A percentile compares a stretch with the other conserved stretches of the same genome.
phyloP scores from a whole-genome alignment of 2,797 vertebrate species.

The Eospalax fontanierii region DNA sequence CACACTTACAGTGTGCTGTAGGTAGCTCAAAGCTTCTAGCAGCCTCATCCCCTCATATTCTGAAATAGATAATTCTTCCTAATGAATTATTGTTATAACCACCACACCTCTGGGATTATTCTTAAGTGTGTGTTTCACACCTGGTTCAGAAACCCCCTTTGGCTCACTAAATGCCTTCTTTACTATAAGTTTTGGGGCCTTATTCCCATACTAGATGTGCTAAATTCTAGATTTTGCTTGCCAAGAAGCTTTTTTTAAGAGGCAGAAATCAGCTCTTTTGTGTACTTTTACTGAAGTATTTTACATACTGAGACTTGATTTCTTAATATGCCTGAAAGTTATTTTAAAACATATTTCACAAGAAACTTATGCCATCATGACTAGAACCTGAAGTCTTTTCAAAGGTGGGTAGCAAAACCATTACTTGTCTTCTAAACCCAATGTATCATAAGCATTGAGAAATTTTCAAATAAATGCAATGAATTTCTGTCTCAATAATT shows the following conservation, averaged over 20 bases:
- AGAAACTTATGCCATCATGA: constrained; percentile 24
- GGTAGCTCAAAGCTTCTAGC: neutral
- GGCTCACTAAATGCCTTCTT: neutral
- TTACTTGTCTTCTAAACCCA: constrained; percentile 24
- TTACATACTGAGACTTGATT: neutral
- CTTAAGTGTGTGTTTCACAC: neutral
- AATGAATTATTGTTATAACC: too few species aligned
- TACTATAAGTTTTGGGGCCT: neutral
- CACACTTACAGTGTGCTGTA: accelerated
- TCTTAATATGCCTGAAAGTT: constrained; percentile 24
- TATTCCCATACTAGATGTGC: too few species aligned
- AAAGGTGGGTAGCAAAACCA: neutral
- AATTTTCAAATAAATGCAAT: constrained; percentile 46
- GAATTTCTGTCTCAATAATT: constrained; percentile 6
- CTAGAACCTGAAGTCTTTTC: constrained; percentile 34
- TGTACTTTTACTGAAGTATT: neutral
- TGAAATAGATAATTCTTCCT: neutral
- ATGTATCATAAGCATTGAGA: neutral
- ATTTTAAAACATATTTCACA: constrained; percentile 46
- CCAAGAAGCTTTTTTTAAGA: neutral
- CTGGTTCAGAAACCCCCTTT: neutral
- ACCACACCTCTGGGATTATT: neutral
- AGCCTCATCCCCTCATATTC: too few species aligned
- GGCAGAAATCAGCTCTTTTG: neutral
- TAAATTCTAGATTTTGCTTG: neutral